Evolutionary conservation across 37 sponge, comb jelly and placozoan species (phyloP), one percentile per base, ranked within the genome.

Genomic region (Geodia barretti): DNA sequence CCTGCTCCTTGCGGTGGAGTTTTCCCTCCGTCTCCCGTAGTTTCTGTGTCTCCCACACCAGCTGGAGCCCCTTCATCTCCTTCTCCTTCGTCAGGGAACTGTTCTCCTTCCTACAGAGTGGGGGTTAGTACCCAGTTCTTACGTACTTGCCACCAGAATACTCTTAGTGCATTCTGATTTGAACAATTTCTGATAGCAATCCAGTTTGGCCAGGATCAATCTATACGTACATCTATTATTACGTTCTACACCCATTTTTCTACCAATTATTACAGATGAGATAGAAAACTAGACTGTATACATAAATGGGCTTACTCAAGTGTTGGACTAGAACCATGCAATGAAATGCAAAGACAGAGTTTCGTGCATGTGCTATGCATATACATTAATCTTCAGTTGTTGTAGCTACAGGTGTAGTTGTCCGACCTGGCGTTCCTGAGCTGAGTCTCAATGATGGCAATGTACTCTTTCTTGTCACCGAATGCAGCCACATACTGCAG

Each of bases 21-120:
- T 84, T 84, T 29, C 72, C 73, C 64, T 92, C 85, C 11, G 78
- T 38, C 33, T 92, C 89, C 23, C 77, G 75, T 65, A 92, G 74
- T 32, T 92, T 92, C 76, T 84, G 82, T 25, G 41, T 62, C 62
- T 88, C 92, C 81, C 82, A 84, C 31, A 87, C 32, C 54, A 81
- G 62, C 88, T 92, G 88, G 28, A 68, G 76, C 31, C 79, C 21
- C 73, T 84, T 75, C 60, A 80, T 39, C 0, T 87, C 89, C 76
- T 84, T 31, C 72, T 88, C 84, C 78, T 84, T 76, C 32, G 25
- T 20, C 41, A 83, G 34, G 3, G 67, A 35, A 1, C 8, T 29
- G 37, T 79, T 79, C 14, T 21, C 43, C 14, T n/a, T 39, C 69
- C 76, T 84, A 34, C 7, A 25, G 58, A 4, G 8, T 14, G 70